A percentile compares a stretch with the other conserved stretches of the same genome.
These are phyloP conservation scores for Onychomys torridus DNA, from an alignment of 2,797 vertebrate genomes.

Conservation along the genomic window DNA sequence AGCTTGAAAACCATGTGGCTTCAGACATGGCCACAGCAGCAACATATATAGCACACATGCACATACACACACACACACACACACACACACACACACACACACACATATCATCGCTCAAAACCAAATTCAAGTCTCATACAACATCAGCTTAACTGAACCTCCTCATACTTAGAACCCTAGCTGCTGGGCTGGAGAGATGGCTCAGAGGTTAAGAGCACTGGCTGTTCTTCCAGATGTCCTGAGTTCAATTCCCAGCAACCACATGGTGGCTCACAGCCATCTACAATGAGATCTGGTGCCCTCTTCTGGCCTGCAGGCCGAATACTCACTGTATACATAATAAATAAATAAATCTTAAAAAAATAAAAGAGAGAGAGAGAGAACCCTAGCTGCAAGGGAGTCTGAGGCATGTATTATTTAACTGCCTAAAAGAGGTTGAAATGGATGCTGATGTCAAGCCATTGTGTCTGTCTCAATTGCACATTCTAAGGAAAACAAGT, in stretches of 20 bases:
- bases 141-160: not conserved
- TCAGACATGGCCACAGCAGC: not conserved
- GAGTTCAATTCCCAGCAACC: no score
- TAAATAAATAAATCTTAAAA: no score
- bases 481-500: conserved; percentile 44
- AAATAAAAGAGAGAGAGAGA: no score
- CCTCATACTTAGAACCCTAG: conserved; percentile 5
- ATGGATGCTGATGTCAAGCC: not conserved
- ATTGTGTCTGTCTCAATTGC: conserved; percentile 11
- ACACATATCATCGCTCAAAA: not conserved
- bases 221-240: no score
- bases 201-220: no score
- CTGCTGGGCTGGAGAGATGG: no score
- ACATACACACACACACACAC: not conserved
- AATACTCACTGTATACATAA: no score
- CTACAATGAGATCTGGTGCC: no score
- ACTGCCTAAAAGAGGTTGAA: not conserved
- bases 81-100: not conserved
- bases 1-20: not conserved
- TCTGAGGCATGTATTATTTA: not conserved
- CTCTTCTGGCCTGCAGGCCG: no score
- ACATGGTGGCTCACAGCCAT: no score
- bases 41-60: not conserved
- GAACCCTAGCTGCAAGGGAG: conserved; percentile 62
- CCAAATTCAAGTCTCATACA: conserved; percentile 21